Conservation (phyloP, 2,797 vertebrate species). For the Gallirallus australis region DNA sequence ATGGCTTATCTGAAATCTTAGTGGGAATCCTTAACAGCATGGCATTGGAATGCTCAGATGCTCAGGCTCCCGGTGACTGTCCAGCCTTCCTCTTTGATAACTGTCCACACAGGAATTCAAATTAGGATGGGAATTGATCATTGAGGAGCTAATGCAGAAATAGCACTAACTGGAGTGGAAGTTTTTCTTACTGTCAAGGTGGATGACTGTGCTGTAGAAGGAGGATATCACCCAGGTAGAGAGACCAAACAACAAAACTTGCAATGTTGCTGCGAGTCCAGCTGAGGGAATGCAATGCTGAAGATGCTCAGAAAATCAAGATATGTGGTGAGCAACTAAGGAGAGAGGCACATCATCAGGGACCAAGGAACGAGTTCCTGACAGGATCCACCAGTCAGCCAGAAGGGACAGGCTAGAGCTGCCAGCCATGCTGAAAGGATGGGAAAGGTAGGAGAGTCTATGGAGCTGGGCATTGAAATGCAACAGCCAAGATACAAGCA, state of each 20-base stretch:
- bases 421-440: neutral
- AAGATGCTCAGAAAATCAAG: conserved; percentile 12
- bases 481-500: conserved; percentile 28
- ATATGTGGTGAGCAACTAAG: neutral
- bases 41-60: conserved; percentile 9
- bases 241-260: neutral
- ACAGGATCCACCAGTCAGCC: neutral
- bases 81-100: conserved; percentile 29
- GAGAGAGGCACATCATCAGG: neutral
- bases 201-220: neutral
- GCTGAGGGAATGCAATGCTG: neutral
- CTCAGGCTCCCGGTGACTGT: neutral
- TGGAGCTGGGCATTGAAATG: conserved; percentile 16
- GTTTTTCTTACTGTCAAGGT: neutral
- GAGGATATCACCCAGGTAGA: neutral
- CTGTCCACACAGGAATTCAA: neutral
- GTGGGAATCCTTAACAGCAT: neutral
- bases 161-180: neutral
- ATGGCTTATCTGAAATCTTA: neutral
- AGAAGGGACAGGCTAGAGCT: neutral
- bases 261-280: neutral
- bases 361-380: neutral
- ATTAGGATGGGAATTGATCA: neutral
- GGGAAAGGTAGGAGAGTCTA: conserved; percentile 44
- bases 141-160: neutral